Conservation (phyloP, 2,113 vertebrate species). For the Promerops cafer region DNA sequence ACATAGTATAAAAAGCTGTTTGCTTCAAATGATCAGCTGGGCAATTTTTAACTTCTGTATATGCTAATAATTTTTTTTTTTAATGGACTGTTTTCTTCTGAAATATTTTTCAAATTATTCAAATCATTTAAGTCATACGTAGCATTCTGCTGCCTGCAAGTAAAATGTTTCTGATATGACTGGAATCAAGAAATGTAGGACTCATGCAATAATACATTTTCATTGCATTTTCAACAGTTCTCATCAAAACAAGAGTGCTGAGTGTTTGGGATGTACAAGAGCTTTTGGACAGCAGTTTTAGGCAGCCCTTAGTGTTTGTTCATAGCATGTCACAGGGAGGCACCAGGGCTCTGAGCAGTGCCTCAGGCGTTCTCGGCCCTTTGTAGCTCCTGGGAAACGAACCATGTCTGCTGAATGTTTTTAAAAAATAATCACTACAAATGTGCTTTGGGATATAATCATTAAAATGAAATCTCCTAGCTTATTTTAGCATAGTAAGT, state of each 20-base stretch:
- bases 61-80: neutral
- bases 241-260: neutral
- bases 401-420: conserved; percentile 14
- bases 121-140: neutral
- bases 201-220: neutral
- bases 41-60: neutral
- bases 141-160: neutral
- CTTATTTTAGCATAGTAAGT: conserved; percentile 53
- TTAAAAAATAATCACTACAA: conserved; percentile 51
- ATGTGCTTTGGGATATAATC: conserved; percentile 55
- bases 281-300: neutral
- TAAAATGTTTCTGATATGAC: neutral
- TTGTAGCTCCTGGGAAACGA: conserved; percentile 34
- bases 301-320: neutral
- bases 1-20: neutral
- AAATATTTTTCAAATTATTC: neutral
- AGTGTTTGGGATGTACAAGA: neutral
- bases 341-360: neutral
- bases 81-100: neutral
- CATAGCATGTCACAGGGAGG: neutral
- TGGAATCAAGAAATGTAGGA: neutral
- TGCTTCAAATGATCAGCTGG: neutral
- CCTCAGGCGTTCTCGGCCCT: neutral
- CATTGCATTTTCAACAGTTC: neutral
- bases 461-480: conserved; percentile 35